phyloP scores from a whole-genome alignment of 2,797 vertebrate species.

The Tolypeutes matacus region DNA sequence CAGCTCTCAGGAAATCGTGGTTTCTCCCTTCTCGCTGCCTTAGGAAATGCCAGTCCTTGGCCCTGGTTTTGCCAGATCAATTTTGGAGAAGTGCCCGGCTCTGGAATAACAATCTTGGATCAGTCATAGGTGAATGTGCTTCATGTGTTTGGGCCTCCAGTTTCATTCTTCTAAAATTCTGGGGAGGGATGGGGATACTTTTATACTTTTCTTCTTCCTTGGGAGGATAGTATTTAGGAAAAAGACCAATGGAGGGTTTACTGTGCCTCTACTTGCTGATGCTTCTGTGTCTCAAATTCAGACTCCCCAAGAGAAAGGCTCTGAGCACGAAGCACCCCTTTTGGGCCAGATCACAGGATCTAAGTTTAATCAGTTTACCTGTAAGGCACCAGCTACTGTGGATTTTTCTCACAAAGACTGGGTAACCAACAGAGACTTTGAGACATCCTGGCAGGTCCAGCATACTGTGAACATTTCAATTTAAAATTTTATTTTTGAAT shows the following conservation, averaged over 20 bases:
- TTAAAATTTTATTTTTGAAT: constrained; percentile 48
- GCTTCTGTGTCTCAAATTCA: constrained; percentile 24
- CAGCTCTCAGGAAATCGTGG: not conserved
- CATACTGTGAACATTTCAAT: not conserved
- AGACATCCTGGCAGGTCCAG: not conserved
- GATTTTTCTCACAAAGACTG: not conserved
- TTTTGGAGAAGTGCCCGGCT: not conserved
- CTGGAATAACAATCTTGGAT: not conserved
- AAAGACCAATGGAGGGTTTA: not conserved
- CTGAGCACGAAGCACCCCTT: not conserved
- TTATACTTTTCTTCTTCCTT: not conserved
- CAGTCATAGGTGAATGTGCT: not conserved
- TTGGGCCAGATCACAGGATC: not conserved
- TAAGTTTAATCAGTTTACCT: not conserved
- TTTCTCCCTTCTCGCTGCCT: not conserved
- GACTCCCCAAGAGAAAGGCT: not conserved
- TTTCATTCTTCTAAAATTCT: not conserved
- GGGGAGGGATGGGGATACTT: not conserved
- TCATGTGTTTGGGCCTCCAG: not conserved
- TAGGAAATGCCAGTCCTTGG: not conserved
- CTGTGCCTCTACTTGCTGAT: not conserved
- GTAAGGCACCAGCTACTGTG: not conserved
- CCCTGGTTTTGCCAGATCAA: not conserved
- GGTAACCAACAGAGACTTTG: not conserved
- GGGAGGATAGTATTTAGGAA: not conserved